Evolutionary conservation across 2,888 invertebrate species (phyloP), one percentile per base, ranked within the genome.

Genomic region (Norana najaformis): DNA sequence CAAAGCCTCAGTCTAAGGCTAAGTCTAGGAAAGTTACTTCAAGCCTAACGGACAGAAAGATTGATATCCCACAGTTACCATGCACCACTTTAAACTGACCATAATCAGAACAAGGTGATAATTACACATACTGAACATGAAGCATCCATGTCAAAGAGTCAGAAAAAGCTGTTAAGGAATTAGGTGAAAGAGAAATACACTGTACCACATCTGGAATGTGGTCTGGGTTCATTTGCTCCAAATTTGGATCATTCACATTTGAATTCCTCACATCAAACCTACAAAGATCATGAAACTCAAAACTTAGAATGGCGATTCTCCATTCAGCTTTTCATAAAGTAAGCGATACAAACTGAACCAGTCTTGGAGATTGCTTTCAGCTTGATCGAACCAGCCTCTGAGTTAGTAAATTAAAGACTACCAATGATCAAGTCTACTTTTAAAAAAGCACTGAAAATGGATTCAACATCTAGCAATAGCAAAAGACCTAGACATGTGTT

Each of bases 211-310:
- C 99, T 0, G 99, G 98, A 47, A 98, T 94, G 69, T 94, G 93
- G 36, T 96, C 96, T 30, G 93, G 92, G 69, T 95, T 95, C 93
- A 99, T 94, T 93, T 97, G 97, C 91, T 99, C 99, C 94, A 98
- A 97, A 94, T 98, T 96, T 0, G 94, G 94, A 94, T 99, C 97
- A 94, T 99, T 99, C 85, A 98, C 96, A 94, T 99, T 99, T 39
- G 97, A 97, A 93, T 98, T 98, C 53, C 96, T 96, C 89, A 99
- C 95, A 94, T 98, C 98, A 95, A 98, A 98, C 4, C 98, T 98
- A 94, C 88, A 95, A 94, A 30, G 69, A 69, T 69, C 30, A 69
- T 69, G 69, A 69, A 69, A n/a, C 69, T 8, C 11, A 69, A 11
- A 69, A 69, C n/a, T 30, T n/a, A 8, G n/a, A 69, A 30, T 0